Conservation (phyloP, 2,888 invertebrate species). For the Pseudococcus jackbeardsleyi region DNA sequence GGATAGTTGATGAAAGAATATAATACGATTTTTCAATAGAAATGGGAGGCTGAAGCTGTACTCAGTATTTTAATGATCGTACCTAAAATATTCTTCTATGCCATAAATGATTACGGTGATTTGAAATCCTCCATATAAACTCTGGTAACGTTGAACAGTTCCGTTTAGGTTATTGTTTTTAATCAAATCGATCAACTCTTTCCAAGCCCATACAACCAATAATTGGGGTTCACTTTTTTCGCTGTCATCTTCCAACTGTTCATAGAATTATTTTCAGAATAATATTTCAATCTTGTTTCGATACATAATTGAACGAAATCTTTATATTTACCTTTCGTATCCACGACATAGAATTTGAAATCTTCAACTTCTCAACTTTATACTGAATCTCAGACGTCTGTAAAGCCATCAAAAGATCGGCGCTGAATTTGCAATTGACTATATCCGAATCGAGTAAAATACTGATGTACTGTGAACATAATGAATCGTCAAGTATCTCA, state of each 20-base stretch:
- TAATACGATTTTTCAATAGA: no score
- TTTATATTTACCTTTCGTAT: slow-evolving; percentile 66
- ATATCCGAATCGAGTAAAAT: slow-evolving; percentile 71
- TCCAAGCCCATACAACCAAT: slow-evolving; percentile 66
- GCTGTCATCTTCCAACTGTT: not conserved
- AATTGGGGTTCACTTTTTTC: slow-evolving; percentile 66
- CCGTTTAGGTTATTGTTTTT: not conserved
- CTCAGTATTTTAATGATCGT: slow-evolving; percentile 60
- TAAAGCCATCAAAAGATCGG: slow-evolving; percentile 67
- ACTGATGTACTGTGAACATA: slow-evolving; percentile 70
- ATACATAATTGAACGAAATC: no score
- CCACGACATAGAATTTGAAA: slow-evolving; percentile 68
- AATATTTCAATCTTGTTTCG: not conserved
- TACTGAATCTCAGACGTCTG: slow-evolving; percentile 67
- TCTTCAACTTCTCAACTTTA: slow-evolving; percentile 66
- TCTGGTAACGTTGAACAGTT: not conserved
- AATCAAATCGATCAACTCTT: slow-evolving; percentile 65
- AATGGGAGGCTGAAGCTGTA: not conserved
- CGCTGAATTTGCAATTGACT: slow-evolving; percentile 69
- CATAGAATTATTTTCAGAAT: not conserved
- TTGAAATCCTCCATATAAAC: slow-evolving; percentile 67
- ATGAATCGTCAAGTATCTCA: not conserved
- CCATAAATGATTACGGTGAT: slow-evolving; percentile 72
- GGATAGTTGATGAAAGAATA: not conserved
- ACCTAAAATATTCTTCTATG: slow-evolving; percentile 72